Evolutionary conservation across 2,888 invertebrate species (phyloP), one percentile per base, ranked within the genome.

Genomic region (Protodeltote pygarga): DNA sequence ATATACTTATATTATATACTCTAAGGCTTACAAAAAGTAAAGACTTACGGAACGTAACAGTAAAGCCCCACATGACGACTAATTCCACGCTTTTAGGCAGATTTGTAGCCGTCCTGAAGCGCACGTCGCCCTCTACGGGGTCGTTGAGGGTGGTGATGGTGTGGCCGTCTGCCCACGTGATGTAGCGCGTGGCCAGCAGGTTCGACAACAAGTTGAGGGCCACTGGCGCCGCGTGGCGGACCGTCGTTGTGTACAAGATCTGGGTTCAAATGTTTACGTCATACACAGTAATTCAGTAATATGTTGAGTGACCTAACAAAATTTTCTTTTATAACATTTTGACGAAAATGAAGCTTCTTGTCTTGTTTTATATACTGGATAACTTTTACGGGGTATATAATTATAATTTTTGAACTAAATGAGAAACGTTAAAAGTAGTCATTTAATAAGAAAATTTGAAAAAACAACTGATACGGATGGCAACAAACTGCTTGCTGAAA

Each of bases 191-290:
- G 0, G 80, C 82, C 9, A 87, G 40, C 16, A 92, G 24, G 70
- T 94, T 94, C 15, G 88, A 74, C 3, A 93, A 59, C 44, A 93
- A 48, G 79, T 93, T 93, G 10, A 94, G 58, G 0, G 92, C 90
- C 1, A 93, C 83, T 0, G 94, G 93, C 5, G 93, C 84, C 29
- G 93, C 87, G 79, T 94, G 94, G 0, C 86, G 81, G 0, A 93
- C 81, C n/a, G 84, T 73, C 1, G 92, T 92, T 0, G 93, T 93
- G 75, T 83, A 94, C 5, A 93, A 64, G 0, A 80, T 68, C 87
- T 89, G 65, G 1, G 6, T 8, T 3, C 14, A 24, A 9, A 20
- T 1, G 2, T n/a, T 23, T 23, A 3, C 23, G 23, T 13, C 8
- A 19, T 19, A 25, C 3, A 31, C 4, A 29, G 13, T 10, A 3